Conservation (phyloP, 1,140 invertebrate species). For the Parapsyche elsis region DNA sequence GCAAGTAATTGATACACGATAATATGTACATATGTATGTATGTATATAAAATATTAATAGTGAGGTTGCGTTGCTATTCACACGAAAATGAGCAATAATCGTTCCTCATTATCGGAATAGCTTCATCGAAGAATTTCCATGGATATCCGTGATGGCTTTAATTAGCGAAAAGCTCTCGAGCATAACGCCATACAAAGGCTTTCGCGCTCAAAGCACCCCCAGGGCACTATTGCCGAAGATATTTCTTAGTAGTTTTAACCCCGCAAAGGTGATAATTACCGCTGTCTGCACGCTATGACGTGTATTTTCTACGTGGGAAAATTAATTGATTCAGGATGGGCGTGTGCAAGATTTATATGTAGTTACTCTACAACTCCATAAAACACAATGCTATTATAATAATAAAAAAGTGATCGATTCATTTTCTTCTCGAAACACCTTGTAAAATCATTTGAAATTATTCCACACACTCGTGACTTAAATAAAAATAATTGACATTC, state of each 20-base stretch:
- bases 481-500: too few species aligned
- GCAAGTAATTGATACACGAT: too few species aligned
- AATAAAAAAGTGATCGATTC: too few species aligned
- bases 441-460: too few species aligned
- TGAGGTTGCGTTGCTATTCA: neutral
- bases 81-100: slow-evolving; percentile 12
- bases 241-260: slow-evolving; percentile 24
- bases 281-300: too few species aligned
- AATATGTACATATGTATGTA: neutral
- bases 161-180: slow-evolving; percentile 33
- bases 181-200: slow-evolving; percentile 27
- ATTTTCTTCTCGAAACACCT: too few species aligned
- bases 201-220: neutral
- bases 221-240: slow-evolving; percentile 15
- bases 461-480: too few species aligned
- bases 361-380: too few species aligned
- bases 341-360: too few species aligned
- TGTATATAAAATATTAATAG: neutral
- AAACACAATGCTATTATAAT: too few species aligned
- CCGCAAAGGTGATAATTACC: neutral
- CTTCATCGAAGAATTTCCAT: slow-evolving; percentile 25
- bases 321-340: too few species aligned
- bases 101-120: slow-evolving; percentile 31
- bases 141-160: slow-evolving; percentile 15
- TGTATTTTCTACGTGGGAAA: too few species aligned